Conservation (phyloP, 2,113 vertebrate genomes). For the Tamias sibiricus region DNA sequence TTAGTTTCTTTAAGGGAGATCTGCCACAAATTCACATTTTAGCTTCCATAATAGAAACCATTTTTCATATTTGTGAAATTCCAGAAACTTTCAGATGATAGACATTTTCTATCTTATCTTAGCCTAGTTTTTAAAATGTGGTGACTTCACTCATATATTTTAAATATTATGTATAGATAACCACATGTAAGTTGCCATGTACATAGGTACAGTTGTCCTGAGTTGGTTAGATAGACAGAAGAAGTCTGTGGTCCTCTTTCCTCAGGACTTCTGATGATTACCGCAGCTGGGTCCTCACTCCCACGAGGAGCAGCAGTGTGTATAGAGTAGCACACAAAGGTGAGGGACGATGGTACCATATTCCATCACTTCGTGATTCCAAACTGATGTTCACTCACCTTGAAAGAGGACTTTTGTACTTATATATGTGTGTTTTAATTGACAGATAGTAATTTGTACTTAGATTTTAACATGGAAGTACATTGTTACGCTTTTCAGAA, state of each 20-base stretch:
- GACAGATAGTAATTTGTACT: not conserved
- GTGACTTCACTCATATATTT: not conserved
- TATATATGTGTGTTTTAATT: not conserved
- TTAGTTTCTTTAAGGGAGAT: not conserved
- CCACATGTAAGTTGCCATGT: not conserved
- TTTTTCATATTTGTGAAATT: slow-evolving; percentile 49
- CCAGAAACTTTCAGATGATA: not conserved
- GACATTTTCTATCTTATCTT: not conserved
- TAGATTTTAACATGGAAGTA: not conserved
- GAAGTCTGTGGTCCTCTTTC: not conserved
- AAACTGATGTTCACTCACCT: not conserved
- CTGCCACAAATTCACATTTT: not conserved
- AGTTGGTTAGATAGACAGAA: not conserved
- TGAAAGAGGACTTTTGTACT: not conserved
- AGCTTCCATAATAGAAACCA: not conserved
- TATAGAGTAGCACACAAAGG: not conserved
- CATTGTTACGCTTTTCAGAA: not conserved
- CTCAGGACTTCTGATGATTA: not conserved
- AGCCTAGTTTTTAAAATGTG: not conserved
- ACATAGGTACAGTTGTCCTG: not conserved
- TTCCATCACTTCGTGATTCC: not conserved
- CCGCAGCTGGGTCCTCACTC: not conserved
- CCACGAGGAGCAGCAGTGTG: too few species aligned
- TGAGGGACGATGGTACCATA: fast-evolving
- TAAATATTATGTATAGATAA: not conserved